phyloP scores from a whole-genome alignment of 2,888 invertebrate genomes.

The Diarsia mendica region DNA sequence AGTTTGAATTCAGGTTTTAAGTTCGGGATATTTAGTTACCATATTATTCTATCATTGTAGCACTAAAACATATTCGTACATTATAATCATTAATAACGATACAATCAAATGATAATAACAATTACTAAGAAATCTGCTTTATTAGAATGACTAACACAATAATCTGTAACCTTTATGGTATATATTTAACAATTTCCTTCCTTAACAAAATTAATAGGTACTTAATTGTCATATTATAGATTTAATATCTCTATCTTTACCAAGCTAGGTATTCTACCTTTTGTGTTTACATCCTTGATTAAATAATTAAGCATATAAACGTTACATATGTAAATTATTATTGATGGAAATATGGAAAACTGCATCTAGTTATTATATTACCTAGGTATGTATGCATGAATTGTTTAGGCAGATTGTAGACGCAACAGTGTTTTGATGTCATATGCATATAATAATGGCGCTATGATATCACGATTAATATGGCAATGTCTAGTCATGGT shows the following conservation, averaged over 20 bases:
- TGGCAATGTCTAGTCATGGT: conserved; percentile 17
- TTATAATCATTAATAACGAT: conserved; percentile 28
- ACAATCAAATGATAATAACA: conserved; percentile 32
- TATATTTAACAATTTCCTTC: conserved; percentile 11
- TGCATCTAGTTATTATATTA: conserved; percentile 7
- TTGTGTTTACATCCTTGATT: conserved; percentile 20
- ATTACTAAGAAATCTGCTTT: conserved; percentile 48
- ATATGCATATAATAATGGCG: conserved; percentile 1
- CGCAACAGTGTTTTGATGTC: conserved; percentile 2
- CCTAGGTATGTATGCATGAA: conserved; percentile 9
- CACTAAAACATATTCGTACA: conserved; percentile 12
- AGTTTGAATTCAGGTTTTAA: neutral
- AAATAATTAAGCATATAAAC: neutral
- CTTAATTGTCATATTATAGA: neutral
- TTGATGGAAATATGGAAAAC: conserved; percentile 15
- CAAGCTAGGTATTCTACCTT: conserved; percentile 15
- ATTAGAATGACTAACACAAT: conserved; percentile 44
- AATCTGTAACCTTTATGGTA: conserved; percentile 16
- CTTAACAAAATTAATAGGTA: conserved; percentile 8
- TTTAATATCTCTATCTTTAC: neutral
- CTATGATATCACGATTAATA: conserved; percentile 20
- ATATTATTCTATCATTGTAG: conserved; percentile 18
- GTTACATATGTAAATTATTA: conserved; percentile 17
- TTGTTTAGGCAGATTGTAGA: conserved; percentile 3
- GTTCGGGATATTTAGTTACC: neutral